Evolutionary conservation across 23 tunicate species (phyloP).

Genomic region (Corella eumyota): DNA sequence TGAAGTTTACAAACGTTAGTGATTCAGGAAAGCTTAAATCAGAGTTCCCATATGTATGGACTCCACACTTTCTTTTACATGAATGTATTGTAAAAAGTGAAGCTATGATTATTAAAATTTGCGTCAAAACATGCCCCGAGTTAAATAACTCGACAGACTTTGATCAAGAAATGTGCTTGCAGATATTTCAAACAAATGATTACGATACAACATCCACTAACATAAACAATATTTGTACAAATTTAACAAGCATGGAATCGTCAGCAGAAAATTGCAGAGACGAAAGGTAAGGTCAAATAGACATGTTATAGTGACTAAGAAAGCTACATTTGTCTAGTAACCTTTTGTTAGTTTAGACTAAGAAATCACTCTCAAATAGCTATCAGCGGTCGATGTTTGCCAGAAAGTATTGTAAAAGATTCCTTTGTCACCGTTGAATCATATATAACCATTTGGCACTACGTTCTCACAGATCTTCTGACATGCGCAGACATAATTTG

Average conservation of each 20-base stretch:
- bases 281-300: too few species aligned
- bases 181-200: conserved; percentile 17
- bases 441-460: conserved; percentile 33
- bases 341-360: background rate
- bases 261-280: too few species aligned
- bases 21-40: conserved; percentile 32
- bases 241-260: too few species aligned
- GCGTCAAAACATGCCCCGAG: conserved; percentile 35
- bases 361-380: background rate
- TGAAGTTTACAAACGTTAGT: conserved; percentile 5
- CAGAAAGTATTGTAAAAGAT: conserved; percentile 1
- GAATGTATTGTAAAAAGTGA: background rate
- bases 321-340: too few species aligned
- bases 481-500: background rate
- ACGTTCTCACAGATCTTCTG: conserved; percentile 25
- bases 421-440: conserved; percentile 7
- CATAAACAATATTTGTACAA: too few species aligned
- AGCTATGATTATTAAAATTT: conserved; percentile 14
- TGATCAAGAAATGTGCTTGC: conserved; percentile 6
- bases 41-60: conserved; percentile 30
- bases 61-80: conserved; percentile 1
- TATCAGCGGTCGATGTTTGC: conserved; percentile 34
- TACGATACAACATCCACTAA: too few species aligned
- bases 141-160: background rate
- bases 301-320: too few species aligned